Percentiles rank a stretch among this genome's conserved stretches.
Evolutionary conservation across 2,888 invertebrate species (phyloP).

Genomic region (Pristionchus exspectatus): DNA sequence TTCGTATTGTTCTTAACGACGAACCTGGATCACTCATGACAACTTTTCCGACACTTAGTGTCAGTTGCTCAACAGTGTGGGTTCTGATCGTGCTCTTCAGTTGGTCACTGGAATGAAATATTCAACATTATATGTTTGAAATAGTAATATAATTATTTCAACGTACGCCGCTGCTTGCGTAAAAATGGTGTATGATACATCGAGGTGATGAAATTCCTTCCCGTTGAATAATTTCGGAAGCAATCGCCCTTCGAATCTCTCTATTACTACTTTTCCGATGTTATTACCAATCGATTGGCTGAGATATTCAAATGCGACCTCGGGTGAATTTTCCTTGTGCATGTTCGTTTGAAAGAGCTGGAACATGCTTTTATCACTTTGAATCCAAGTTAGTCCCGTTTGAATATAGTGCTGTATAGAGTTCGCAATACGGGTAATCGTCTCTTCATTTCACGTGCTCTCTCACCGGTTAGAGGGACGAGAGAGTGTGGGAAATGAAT

Average conservation of each 20-base stretch:
- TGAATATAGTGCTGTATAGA: too few relatives aligned
- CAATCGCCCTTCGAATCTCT: neutral
- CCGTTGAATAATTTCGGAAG: neutral
- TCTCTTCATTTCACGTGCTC: too few relatives aligned
- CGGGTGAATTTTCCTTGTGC: rapidly evolving
- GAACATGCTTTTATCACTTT: too few relatives aligned
- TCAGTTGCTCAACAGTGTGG: neutral
- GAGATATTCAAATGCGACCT: neutral
- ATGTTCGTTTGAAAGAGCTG: neutral
- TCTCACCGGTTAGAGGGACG: too few relatives aligned
- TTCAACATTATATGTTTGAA: too few relatives aligned
- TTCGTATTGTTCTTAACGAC: neutral
- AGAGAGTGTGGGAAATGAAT: too few relatives aligned
- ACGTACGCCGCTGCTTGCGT: neutral
- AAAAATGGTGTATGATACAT: neutral
- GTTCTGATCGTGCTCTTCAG: neutral
- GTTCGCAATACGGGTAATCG: too few relatives aligned
- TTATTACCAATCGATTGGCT: neutral
- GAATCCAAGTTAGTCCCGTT: too few relatives aligned
- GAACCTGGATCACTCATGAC: neutral
- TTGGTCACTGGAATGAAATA: neutral
- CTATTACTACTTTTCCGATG: neutral
- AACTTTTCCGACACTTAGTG: neutral
- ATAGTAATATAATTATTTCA: neutral
- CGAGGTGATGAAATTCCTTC: neutral